Evolutionary conservation across 2,797 vertebrate genomes (phyloP).

Genomic region (Aeoliscus strigatus): DNA sequence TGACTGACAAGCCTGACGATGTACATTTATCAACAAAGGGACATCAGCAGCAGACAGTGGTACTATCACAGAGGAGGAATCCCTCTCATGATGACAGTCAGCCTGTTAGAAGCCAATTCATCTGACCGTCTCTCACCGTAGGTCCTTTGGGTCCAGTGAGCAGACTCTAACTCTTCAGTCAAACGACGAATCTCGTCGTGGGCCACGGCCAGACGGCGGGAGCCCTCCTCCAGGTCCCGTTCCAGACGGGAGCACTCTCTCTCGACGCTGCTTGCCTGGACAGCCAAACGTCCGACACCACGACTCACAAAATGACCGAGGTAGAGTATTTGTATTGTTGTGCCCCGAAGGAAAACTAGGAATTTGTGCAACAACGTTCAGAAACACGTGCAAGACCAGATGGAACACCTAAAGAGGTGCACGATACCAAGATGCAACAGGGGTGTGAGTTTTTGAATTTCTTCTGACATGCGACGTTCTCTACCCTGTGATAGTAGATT

Average conservation of each 20-base stretch:
- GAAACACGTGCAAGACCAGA: constrained; percentile 10
- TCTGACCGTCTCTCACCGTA: constrained; percentile 60
- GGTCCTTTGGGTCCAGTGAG: constrained; percentile 62
- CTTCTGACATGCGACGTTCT: constrained; percentile 43
- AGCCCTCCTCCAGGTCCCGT: constrained; percentile 70
- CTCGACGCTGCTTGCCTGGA: constrained; percentile 31
- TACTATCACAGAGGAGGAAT: no score
- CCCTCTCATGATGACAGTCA: no score
- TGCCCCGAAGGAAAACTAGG: no score
- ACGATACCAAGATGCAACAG: constrained; percentile 21
- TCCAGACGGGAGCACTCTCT: constrained; percentile 55
- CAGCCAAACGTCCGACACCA: constrained; percentile 38
- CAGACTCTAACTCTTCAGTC: constrained; percentile 68
- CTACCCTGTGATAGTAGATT: constrained; percentile 15
- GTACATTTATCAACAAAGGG: no score
- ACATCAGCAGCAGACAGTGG: no score
- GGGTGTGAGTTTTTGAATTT: constrained; percentile 17
- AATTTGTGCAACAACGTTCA: background rate
- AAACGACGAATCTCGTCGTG: constrained; percentile 75
- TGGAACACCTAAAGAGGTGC: constrained; percentile 24
- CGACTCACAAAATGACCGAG: no score
- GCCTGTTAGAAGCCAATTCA: no score
- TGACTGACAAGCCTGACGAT: no score
- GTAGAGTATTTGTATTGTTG: no score
- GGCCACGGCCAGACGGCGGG: constrained; percentile 66